phyloP scores from a whole-genome alignment of 1,140 invertebrate genomes.

The Lepidurus apus region DNA sequence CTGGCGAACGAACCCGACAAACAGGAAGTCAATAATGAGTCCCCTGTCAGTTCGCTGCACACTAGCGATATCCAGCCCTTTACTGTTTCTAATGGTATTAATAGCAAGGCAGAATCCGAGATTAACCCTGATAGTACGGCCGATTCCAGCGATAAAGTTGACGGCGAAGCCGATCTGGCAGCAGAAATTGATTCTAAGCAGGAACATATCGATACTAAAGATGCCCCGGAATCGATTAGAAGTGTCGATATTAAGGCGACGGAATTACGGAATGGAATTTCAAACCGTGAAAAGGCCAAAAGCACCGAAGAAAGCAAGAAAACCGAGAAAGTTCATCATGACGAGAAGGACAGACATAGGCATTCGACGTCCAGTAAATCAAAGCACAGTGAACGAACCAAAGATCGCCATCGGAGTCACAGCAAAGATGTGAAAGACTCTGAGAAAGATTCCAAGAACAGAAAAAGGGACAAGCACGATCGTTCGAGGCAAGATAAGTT shows the following conservation, averaged over 20 bases:
- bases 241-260: neutral
- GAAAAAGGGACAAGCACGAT: slow-evolving; percentile 16
- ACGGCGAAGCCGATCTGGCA: no score
- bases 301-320: slow-evolving; percentile 21
- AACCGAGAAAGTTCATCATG: slow-evolving; percentile 9
- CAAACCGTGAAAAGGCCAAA: neutral
- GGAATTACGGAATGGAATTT: neutral
- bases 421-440: neutral
- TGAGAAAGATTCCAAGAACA: neutral
- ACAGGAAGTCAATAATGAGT: no score
- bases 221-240: neutral
- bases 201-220: no score
- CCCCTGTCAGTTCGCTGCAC: no score
- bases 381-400: neutral
- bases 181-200: no score
- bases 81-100: no score
- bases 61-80: no score
- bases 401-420: slow-evolving; percentile 14
- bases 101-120: no score
- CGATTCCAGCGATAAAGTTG: no score
- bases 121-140: no score
- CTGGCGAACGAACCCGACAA: no score
- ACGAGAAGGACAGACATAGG: neutral
- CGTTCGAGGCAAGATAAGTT: neutral
- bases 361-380: slow-evolving; percentile 2